Percentiles rank a stretch among this genome's conserved stretches.
Evolutionary conservation across 2,888 invertebrate genomes (phyloP).

Genomic region (Caenorhabditis angaria): DNA sequence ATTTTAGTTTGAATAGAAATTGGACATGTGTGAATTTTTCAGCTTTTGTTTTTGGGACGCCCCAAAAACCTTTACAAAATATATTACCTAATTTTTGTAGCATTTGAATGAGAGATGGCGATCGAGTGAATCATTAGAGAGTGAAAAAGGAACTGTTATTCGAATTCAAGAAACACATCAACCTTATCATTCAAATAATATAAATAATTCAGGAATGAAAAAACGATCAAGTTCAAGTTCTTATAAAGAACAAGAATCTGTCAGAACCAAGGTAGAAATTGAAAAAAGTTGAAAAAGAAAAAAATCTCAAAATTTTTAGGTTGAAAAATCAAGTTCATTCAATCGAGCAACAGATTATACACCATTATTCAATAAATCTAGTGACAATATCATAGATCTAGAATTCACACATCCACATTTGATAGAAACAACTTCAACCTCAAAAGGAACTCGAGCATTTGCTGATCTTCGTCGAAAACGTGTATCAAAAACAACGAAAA

Average conservation of each 20-base stretch:
- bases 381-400: slow-evolving; percentile 47
- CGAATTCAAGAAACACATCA: slow-evolving; percentile 34
- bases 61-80: too few species aligned
- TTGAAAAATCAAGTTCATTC: slow-evolving; percentile 17
- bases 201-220: background rate
- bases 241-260: slow-evolving; percentile 15
- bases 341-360: background rate
- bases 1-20: too few species aligned
- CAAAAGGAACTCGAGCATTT: slow-evolving; percentile 30
- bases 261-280: background rate
- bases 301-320: slow-evolving; percentile 21
- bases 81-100: too few species aligned
- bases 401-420: slow-evolving; percentile 40
- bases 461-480: slow-evolving; percentile 29
- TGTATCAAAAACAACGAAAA: slow-evolving; percentile 20
- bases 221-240: slow-evolving; percentile 13
- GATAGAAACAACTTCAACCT: slow-evolving; percentile 13
- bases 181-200: slow-evolving; percentile 4
- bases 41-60: too few species aligned
- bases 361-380: slow-evolving; percentile 29
- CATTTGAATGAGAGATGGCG: slow-evolving; percentile 12
- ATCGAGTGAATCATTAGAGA: slow-evolving; percentile 11
- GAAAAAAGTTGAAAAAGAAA: background rate
- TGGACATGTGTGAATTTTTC: background rate
- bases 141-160: slow-evolving; percentile 37